Evolutionary conservation across 2,113 vertebrate species (phyloP), one percentile per base, ranked within the genome.

Genomic region (Ellobius talpinus): DNA sequence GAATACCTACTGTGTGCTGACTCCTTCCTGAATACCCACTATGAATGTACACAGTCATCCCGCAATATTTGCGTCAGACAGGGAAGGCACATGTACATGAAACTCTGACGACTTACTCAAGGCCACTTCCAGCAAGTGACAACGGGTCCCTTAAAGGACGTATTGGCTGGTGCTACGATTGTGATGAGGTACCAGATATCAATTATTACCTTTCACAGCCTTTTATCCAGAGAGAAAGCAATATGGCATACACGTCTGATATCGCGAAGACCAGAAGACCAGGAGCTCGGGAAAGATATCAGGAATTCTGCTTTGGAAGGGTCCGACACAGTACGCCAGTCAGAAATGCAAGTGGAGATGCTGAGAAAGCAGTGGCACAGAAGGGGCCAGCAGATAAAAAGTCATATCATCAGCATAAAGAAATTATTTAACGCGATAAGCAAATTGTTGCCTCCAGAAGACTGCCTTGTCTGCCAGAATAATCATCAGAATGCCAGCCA

Each of bases 371-470:
- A 58, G 72, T 33, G 36, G 77, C 33, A 66, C 77, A 86, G 82
- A 89, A 66, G 89, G 61, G 0, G 29, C 7, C 81, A 33, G 1
- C 24, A 73, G 24, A 87, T 95, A 52, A 36, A 90, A 93, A 92
- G 81, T 21, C 96, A 63, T 87, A 74, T 91, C 88, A 82, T 93
- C 87, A 70, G 82, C 90, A 94, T 65, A 70, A 74, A 92, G 81
- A 74, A 93, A 47, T 89, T 88, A 94, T 72, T 77, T 78, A 92
- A 97, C 61, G 24, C 90, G 90, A 96, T 96, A 90, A 95, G 72
- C 58, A 96, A 94, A 97, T 86, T 61, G 91, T 77, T 77, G 85
- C 91, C 89, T 97, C 94, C 65, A 88, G 72, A 93, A 94, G 68
- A 91, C 61, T 36, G 45, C 58, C 89, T 47, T 47, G 61, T 88